Evolutionary conservation across 1,140 invertebrate species (phyloP).

Genomic region (Latrodectus geometricus): DNA sequence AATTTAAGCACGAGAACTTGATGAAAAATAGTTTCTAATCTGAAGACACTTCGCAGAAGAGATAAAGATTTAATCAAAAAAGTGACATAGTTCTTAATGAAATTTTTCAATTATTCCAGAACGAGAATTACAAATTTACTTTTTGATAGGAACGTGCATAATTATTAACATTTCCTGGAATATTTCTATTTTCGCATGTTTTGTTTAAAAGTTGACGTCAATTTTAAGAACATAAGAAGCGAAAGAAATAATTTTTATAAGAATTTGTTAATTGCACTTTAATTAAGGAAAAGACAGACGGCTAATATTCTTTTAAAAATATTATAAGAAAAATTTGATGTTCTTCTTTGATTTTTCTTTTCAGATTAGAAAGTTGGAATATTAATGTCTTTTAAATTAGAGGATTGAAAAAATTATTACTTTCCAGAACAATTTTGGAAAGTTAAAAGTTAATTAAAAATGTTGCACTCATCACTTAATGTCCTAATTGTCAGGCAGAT

Average conservation of each 20-base stretch:
- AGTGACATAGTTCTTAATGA: background rate
- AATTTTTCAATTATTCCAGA: background rate
- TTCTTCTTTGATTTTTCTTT: slow-evolving; percentile 1
- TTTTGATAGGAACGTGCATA: background rate
- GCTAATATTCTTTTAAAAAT: background rate
- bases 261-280: slow-evolving; percentile 35
- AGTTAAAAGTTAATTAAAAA: slow-evolving; percentile 21
- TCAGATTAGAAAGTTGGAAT: background rate
- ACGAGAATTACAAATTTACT: background rate
- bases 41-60: background rate
- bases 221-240: background rate
- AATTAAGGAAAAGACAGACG: background rate
- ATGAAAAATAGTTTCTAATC: slow-evolving; percentile 10
- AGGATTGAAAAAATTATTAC: background rate
- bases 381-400: background rate
- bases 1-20: slow-evolving; percentile 6
- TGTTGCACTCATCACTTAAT: background rate
- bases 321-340: background rate
- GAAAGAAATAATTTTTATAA: background rate
- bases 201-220: too few relatives aligned
- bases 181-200: background rate
- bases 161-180: background rate
- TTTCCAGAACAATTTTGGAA: background rate
- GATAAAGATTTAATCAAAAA: background rate
- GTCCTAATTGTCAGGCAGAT: too few relatives aligned